phyloP scores from a whole-genome alignment of 1,140 invertebrate genomes.

The Charaxes varanes region DNA sequence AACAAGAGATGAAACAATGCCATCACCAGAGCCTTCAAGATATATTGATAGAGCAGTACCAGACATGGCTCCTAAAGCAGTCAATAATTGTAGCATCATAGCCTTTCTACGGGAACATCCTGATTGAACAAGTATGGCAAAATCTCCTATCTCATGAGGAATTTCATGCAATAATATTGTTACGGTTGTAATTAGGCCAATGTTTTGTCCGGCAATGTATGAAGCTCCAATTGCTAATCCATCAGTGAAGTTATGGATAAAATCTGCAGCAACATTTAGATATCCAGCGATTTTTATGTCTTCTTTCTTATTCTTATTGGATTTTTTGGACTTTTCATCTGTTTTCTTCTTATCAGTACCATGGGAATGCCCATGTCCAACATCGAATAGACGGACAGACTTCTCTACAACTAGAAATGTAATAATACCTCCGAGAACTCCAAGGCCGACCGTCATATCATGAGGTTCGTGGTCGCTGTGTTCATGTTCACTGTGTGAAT shows the following conservation, averaged over 20 bases:
- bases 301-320: slow-evolving; percentile 63
- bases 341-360: slow-evolving; percentile 61
- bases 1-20: slow-evolving; percentile 87
- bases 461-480: slow-evolving; percentile 78
- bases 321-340: slow-evolving; percentile 61
- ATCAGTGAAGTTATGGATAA: slow-evolving; percentile 98
- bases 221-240: slow-evolving; percentile 97
- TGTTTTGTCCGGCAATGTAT: slow-evolving; percentile 89
- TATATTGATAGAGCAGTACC: slow-evolving; percentile 92
- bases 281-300: slow-evolving; percentile 95
- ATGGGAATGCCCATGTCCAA: slow-evolving; percentile 79
- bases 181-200: slow-evolving; percentile 91
- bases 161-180: slow-evolving; percentile 97
- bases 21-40: slow-evolving; percentile 82
- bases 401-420: slow-evolving; percentile 96
- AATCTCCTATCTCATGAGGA: slow-evolving; percentile 98
- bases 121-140: slow-evolving; percentile 96
- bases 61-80: slow-evolving; percentile 94
- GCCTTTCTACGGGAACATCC: slow-evolving; percentile 93
- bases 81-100: slow-evolving; percentile 92
- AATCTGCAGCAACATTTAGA: slow-evolving; percentile 95
- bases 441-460: slow-evolving; percentile 91
- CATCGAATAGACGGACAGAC: slow-evolving; percentile 91
- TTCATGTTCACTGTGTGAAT: slow-evolving; percentile 67
- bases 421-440: slow-evolving; percentile 92